A percentile compares a stretch with the other conserved stretches of the same genome.
phyloP scores from a whole-genome alignment of 2,888 invertebrate species.

The Dexiosoma caninum region DNA sequence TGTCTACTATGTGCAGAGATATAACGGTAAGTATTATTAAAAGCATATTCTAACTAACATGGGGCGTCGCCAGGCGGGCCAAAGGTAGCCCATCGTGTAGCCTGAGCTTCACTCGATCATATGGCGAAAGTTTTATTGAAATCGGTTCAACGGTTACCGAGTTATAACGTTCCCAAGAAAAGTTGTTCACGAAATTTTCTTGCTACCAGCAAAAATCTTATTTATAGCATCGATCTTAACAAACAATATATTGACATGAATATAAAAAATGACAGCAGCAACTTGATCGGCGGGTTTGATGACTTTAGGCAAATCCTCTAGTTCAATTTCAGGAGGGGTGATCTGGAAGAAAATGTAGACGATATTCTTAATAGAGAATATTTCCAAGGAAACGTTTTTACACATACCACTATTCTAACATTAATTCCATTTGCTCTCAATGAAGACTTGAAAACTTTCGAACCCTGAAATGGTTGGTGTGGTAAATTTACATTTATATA shows the following conservation, averaged over 20 bases:
- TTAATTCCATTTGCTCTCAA: slow-evolving; percentile 75
- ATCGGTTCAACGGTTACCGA: too few species aligned
- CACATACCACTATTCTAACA: slow-evolving; percentile 70
- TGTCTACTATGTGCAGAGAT: too few species aligned
- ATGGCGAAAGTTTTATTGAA: too few species aligned
- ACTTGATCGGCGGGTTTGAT: slow-evolving; percentile 64
- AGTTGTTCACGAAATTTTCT: too few species aligned
- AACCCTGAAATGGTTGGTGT: slow-evolving; percentile 73
- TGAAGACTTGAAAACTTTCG: slow-evolving; percentile 68
- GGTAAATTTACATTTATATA: slow-evolving; percentile 77
- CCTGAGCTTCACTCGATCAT: too few species aligned
- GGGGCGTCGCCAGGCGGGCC: too few species aligned
- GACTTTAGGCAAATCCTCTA: slow-evolving; percentile 24
- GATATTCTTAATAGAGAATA: not conserved
- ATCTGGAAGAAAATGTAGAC: slow-evolving; percentile 40
- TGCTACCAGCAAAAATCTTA: too few species aligned
- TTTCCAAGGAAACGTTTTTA: too few species aligned
- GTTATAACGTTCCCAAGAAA: too few species aligned
- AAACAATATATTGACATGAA: slow-evolving; percentile 75
- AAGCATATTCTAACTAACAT: too few species aligned
- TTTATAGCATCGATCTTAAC: slow-evolving; percentile 74
- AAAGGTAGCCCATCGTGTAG: too few species aligned
- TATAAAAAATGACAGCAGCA: slow-evolving; percentile 77
- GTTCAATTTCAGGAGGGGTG: slow-evolving; percentile 52
- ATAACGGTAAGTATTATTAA: too few species aligned